These are phyloP conservation scores for Poeciliopsis presidionis DNA, from an alignment of 2,797 vertebrate species.

Conservation along the genomic window DNA sequence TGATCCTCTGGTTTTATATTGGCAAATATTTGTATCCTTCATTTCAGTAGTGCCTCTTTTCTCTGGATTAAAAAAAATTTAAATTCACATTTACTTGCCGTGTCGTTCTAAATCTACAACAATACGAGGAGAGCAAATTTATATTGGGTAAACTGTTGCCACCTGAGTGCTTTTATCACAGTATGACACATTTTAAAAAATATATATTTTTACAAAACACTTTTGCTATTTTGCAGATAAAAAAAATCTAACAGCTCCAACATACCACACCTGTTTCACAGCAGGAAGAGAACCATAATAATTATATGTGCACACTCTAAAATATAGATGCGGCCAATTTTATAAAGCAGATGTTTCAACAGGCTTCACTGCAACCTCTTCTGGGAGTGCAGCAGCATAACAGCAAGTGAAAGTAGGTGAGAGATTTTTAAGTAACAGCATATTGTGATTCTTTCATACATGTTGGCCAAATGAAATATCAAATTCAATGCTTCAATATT, in stretches of 20 bases:
- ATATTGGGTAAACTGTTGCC: not conserved
- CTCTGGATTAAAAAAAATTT: not conserved
- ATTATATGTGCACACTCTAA: not conserved
- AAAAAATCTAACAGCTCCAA: not conserved
- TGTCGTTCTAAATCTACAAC: not conserved
- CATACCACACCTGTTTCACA: too few relatives aligned
- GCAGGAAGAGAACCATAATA: not conserved
- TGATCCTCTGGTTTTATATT: not conserved
- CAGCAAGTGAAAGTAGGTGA: not conserved
- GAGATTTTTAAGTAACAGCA: not conserved
- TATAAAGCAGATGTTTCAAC: not conserved
- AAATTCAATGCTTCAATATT: not conserved
- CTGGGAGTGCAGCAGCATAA: not conserved
- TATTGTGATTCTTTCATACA: not conserved
- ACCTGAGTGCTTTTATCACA: not conserved
- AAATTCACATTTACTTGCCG: not conserved
- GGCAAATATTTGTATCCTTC: not conserved
- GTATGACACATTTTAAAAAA: not conserved
- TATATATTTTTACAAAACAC: not conserved
- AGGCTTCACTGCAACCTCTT: not conserved
- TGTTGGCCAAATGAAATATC: not conserved
- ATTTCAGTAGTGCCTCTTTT: not conserved
- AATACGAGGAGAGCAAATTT: not conserved
- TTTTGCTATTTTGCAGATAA: too few relatives aligned
- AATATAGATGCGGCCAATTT: not conserved